Conservation (phyloP, 2,888 invertebrate species). For the Andrena marginata region DNA sequence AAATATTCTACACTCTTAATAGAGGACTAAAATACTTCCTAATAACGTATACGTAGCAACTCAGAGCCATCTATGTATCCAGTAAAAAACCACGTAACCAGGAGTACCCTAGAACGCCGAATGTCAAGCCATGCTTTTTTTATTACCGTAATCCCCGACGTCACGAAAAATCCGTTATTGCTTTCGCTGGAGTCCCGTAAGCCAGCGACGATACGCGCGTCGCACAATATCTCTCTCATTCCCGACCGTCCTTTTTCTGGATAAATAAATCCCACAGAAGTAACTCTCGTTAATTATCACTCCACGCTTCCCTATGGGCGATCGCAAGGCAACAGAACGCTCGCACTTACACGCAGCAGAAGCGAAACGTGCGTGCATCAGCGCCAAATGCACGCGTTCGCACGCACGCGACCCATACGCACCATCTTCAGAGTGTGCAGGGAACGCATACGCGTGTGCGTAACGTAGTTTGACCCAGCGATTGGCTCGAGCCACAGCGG, state of each 20-base stretch:
- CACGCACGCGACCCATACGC: neutral
- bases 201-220: conserved; percentile 13
- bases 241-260: neutral
- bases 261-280: conserved; percentile 12
- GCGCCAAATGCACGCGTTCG: conserved; percentile 19
- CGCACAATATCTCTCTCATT: neutral
- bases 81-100: neutral
- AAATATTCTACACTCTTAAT: neutral
- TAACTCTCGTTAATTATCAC: neutral
- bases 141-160: neutral
- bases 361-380: conserved; percentile 13
- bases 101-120: neutral
- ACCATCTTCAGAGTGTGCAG: neutral
- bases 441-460: conserved; percentile 51
- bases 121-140: neutral
- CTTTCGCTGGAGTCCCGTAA: neutral
- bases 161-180: conserved; percentile 30
- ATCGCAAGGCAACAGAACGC: neutral
- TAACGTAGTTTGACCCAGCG: conserved; percentile 33
- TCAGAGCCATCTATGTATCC: neutral
- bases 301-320: neutral
- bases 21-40: neutral
- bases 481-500: conserved; percentile 51
- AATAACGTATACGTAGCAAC: neutral
- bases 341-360: neutral